Evolutionary conservation across 2,113 vertebrate genomes (phyloP), one percentile per base, ranked within the genome.

Genomic region (Misgurnus anguillicaudatus): DNA sequence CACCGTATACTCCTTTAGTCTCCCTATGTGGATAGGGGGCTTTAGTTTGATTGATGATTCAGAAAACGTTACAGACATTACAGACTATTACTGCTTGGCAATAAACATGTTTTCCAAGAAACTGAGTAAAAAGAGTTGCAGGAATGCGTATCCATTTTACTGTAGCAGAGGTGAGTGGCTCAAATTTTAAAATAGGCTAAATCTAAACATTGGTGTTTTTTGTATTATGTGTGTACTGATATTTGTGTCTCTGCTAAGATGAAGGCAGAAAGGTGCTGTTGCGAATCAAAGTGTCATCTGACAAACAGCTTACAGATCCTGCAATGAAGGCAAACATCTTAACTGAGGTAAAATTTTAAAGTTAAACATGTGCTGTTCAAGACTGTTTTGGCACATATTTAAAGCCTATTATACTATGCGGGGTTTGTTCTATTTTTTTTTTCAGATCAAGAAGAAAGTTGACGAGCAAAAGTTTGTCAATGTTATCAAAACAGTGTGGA

Each of bases 131-230:
- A 31, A 6, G 36, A 4, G 5, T 3, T 71, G 47, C 9, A 4
- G 0, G 5, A 0, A 0, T 4, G 3, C 4, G 7, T 55, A 5
- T 11, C 6, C 53, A 9, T 57, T 41, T 72, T 72, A 13, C 70
- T 72, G 53, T 14, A 72, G 70, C 36, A 36, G 36, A 58, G 53
- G 70, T 70, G 45, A 70, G 24, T 67, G 0, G 41, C 19, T 69
- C 42, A 31, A 48, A 51, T 45, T 45, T 45, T 45, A 45, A 51
- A 55, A 38, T 31, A 31, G 24, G 24, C 2, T 9, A 17, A 16
- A 64, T 38, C 9, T 53, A 4, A 55, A 17, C n/a, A 57, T 13
- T 57, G 2, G n/a, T 2, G 31, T 7, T 13, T 47, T 31, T 45
- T 0, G 6, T n/a, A 19, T 42, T 11, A 0, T 51, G 9, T 55